Base-by-base conservation (phyloP, 2,888 invertebrate genomes). In the Sacculina carcini region DNA sequence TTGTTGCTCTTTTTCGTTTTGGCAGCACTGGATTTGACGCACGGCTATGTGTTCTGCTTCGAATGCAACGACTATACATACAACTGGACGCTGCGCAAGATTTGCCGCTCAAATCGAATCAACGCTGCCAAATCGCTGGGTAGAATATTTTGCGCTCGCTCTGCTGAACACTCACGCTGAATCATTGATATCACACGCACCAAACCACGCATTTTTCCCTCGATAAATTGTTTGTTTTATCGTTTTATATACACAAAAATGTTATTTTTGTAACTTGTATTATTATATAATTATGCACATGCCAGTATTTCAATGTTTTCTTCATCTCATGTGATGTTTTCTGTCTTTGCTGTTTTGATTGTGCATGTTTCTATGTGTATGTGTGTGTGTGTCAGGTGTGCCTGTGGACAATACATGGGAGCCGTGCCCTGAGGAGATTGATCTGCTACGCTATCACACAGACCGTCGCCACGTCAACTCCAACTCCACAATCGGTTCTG, bases 11-110 rank as follows among this genome's bases (percentile, higher is more conserved):
- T 48, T 24, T 49, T 51, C 23, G 29, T 55, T 52, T 54, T 62
- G 63, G 2, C 61, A 71, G 81, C 85, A 53, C 73, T 92, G 60
- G 92, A 94, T 63, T 67, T 92, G 48, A 75, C 75, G 51, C 85
- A 83, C 66, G 92, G 92, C 42, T 80, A 84, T 64, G 72, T 94
- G 10, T 79, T 79, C 65, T 96, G 96, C 66, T 77, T 78, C 62
- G 75, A 77, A 61, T 96, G 96, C 65, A 76, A 78, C 55, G 92
- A 94, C 65, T 94, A 87, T 65, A 78, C 90, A 48, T 92, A 90
- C 66, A 85, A 87, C 63, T 68, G 73, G 54, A 79, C 84, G 58
- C 62, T 72, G 49, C 67, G 70, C 56, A 61, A 62, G 24, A 64
- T 72, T 49, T 64, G 68, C 32, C 60, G 58, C 50, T 54, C 57